Evolutionary conservation across 2,888 invertebrate genomes (phyloP).

Genomic region (Meiosimyza platycephala): DNA sequence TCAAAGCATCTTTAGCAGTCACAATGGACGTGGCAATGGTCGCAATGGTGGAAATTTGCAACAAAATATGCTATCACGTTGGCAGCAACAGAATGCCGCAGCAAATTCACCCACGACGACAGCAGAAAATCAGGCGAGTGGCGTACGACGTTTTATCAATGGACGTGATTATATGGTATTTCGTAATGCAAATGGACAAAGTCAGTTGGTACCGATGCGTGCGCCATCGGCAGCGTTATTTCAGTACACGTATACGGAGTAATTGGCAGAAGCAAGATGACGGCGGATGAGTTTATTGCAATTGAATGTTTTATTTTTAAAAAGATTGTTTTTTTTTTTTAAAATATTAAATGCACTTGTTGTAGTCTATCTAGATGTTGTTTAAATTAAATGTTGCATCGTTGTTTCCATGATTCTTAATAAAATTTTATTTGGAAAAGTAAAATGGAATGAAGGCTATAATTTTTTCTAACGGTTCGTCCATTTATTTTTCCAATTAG

Average conservation of each 20-base stretch:
- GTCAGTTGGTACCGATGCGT: slow-evolving; percentile 78
- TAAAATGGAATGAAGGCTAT: no score
- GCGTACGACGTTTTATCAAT: slow-evolving; percentile 74
- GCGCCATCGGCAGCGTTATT: slow-evolving; percentile 83
- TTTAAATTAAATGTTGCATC: no score
- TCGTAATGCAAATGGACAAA: slow-evolving; percentile 72
- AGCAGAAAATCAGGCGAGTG: slow-evolving; percentile 48
- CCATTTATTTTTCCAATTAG: no score
- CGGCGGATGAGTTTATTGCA: background rate
- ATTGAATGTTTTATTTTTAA: background rate
- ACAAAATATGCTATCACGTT: slow-evolving; percentile 11
- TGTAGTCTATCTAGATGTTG: no score
- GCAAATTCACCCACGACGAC: slow-evolving; percentile 37
- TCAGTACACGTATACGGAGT: slow-evolving; percentile 70
- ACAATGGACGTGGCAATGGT: slow-evolving; percentile 28
- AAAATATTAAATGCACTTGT: no score
- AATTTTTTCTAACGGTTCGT: no score
- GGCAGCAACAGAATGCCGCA: slow-evolving; percentile 7
- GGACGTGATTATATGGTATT: slow-evolving; percentile 82
- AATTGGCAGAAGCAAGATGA: slow-evolving; percentile 26
- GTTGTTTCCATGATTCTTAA: no score
- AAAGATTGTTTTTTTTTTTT: no score
- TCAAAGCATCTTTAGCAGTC: slow-evolving; percentile 67
- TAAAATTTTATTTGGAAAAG: no score
- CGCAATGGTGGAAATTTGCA: background rate